phyloP scores from a whole-genome alignment of 2,113 vertebrate genomes.

The Ranitomeya variabilis region DNA sequence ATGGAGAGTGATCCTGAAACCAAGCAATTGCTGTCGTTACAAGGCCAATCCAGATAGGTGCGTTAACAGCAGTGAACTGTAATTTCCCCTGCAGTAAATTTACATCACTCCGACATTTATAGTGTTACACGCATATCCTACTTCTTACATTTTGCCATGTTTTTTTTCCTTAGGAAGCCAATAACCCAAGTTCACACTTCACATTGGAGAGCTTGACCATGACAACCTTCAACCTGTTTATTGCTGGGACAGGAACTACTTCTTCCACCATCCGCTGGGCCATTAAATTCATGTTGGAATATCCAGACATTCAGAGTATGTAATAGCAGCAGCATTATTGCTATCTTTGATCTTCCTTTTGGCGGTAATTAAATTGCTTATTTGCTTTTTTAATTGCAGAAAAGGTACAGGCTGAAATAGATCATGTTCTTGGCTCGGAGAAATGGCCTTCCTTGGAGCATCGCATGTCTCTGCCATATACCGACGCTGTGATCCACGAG shows the following conservation, averaged over 20 bases:
- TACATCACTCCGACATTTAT: background rate
- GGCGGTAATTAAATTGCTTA: background rate
- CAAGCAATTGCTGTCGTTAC: too few species aligned
- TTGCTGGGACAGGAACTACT: slow-evolving; percentile 71
- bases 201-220: slow-evolving; percentile 63
- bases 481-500: slow-evolving; percentile 60
- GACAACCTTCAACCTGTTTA: slow-evolving; percentile 67
- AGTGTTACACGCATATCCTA: background rate
- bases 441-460: slow-evolving; percentile 58
- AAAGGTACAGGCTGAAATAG: slow-evolving; percentile 64
- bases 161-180: slow-evolving; percentile 58
- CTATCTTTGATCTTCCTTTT: background rate
- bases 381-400: slow-evolving; percentile 35
- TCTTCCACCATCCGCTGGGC: slow-evolving; percentile 67
- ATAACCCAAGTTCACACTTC: slow-evolving; percentile 56
- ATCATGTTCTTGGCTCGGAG: background rate
- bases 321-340: background rate
- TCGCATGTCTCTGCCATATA: slow-evolving; percentile 62
- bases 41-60: too few species aligned
- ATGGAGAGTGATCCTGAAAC: too few species aligned
- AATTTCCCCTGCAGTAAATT: background rate
- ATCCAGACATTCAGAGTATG: slow-evolving; percentile 75
- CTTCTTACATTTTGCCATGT: background rate
- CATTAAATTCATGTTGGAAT: slow-evolving; percentile 72
- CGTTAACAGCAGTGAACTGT: background rate